Conservation (phyloP, 2,888 invertebrate genomes). For the Thymelicus sylvestris region DNA sequence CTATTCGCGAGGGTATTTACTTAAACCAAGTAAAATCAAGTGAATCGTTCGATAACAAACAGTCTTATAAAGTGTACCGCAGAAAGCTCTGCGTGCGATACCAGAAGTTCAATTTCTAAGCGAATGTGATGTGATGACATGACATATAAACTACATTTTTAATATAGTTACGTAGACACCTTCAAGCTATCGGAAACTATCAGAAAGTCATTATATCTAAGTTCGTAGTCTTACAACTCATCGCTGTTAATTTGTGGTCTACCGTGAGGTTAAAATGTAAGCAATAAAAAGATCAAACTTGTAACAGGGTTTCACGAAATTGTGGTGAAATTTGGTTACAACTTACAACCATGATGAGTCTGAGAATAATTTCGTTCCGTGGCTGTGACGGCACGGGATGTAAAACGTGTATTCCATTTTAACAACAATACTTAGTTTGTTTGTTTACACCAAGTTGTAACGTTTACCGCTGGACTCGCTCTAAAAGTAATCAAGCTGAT, state of each 20-base stretch:
- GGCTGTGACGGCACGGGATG: constrained; percentile 7
- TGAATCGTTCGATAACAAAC: too few relatives aligned
- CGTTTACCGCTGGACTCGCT: background rate
- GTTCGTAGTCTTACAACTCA: background rate
- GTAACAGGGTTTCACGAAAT: constrained; percentile 17
- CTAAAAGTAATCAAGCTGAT: background rate
- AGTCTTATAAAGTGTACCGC: too few relatives aligned
- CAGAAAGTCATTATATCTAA: background rate
- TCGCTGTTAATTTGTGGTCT: background rate
- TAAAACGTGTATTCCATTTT: constrained; percentile 7
- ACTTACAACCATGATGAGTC: constrained; percentile 1
- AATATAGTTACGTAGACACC: too few relatives aligned
- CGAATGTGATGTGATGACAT: too few relatives aligned
- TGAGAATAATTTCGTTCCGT: constrained; percentile 12
- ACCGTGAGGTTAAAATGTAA: background rate
- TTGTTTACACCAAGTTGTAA: background rate
- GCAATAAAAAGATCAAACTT: constrained; percentile 17
- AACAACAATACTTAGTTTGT: constrained; percentile 15
- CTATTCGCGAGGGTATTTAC: too few relatives aligned
- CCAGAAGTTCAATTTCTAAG: too few relatives aligned
- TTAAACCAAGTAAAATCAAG: too few relatives aligned
- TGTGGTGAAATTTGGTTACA: constrained; percentile 6
- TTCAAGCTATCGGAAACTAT: background rate
- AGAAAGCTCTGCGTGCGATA: too few relatives aligned
- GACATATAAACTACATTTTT: too few relatives aligned